Conservation (phyloP, 2,797 vertebrate genomes). For the Rachycentron canadum region DNA sequence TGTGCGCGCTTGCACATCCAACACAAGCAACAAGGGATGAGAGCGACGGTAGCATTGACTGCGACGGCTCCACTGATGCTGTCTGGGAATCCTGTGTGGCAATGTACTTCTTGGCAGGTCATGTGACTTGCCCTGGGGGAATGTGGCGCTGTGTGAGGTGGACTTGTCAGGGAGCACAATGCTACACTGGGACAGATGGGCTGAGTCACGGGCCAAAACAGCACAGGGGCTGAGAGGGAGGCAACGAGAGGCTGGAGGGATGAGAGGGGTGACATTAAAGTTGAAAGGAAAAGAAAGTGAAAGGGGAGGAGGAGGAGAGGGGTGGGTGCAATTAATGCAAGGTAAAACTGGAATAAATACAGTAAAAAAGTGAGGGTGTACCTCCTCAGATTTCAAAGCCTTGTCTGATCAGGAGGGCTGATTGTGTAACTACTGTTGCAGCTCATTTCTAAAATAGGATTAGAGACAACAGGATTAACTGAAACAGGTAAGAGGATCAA, state of each 20-base stretch:
- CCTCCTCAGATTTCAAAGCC: constrained; percentile 58
- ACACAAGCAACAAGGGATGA: not conserved
- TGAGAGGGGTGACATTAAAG: constrained; percentile 38
- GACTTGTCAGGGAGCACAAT: constrained; percentile 70
- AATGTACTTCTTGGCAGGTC: constrained; percentile 58
- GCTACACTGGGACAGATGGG: constrained; percentile 84
- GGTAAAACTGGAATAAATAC: constrained; percentile 26
- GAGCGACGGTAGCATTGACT: not conserved
- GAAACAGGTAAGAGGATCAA: constrained; percentile 82
- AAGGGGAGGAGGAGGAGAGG: not conserved
- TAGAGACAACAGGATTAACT: constrained; percentile 78
- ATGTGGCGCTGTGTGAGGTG: constrained; percentile 72
- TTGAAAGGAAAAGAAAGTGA: constrained; percentile 40
- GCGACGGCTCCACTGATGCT: constrained; percentile 11
- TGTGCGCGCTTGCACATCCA: constrained; percentile 21
- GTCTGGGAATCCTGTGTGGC: constrained; percentile 52
- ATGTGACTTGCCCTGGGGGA: constrained; percentile 70
- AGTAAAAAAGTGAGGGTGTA: constrained; percentile 23
- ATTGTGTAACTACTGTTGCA: constrained; percentile 75
- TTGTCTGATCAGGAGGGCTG: constrained; percentile 59
- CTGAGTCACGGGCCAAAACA: constrained; percentile 74
- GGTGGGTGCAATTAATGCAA: constrained; percentile 38
- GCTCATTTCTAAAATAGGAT: constrained; percentile 72
- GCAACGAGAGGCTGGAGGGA: constrained; percentile 44
- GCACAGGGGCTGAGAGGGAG: constrained; percentile 46